Conservation (phyloP, 2,888 invertebrate genomes). For the Watsonalla binaria region DNA sequence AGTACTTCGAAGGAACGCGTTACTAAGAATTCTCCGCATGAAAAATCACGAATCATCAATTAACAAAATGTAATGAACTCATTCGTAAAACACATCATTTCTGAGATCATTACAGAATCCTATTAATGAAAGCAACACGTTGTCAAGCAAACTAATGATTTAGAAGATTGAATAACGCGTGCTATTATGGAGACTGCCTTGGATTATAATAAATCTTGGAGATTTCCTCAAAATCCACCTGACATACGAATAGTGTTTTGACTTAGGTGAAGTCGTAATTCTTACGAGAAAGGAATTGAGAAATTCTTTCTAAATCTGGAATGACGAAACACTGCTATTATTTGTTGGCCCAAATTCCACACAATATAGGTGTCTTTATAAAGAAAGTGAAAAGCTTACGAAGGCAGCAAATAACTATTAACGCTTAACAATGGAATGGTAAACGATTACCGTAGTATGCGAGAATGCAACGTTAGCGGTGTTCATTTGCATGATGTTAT, state of each 20-base stretch:
- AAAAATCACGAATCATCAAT: no score
- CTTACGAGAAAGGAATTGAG: background rate
- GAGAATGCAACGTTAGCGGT: no score
- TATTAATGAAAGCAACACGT: background rate
- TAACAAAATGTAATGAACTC: background rate
- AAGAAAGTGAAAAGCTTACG: no score
- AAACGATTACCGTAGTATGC: no score
- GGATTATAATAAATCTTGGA: background rate
- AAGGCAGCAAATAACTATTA: no score
- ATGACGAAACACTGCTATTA: background rate
- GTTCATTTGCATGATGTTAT: no score
- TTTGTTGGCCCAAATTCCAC: constrained; percentile 3
- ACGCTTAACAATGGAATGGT: no score
- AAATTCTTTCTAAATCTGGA: background rate
- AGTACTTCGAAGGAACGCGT: no score
- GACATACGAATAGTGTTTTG: background rate
- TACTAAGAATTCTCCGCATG: no score
- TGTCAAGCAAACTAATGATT: background rate
- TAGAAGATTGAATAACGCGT: background rate
- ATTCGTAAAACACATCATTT: background rate
- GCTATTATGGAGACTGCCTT: background rate
- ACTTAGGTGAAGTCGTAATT: background rate
- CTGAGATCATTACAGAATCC: background rate
- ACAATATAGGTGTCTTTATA: no score
- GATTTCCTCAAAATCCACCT: background rate